Base-by-base conservation (phyloP, 2,888 invertebrate genomes). In the Seira ritae region DNA sequence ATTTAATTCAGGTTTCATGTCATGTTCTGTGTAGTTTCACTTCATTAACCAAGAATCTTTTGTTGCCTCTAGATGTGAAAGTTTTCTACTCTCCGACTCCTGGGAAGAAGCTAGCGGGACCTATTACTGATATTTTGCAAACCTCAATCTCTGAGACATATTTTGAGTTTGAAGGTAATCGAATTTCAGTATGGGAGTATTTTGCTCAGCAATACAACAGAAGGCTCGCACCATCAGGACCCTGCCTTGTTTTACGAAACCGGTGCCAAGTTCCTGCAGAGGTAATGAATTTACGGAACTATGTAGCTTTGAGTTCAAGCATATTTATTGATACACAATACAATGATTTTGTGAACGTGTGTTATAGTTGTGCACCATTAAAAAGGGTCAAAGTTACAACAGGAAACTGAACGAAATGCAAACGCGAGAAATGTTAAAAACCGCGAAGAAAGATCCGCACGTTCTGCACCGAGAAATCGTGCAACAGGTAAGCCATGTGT, bases 331-430 rank as follows among this genome's bases (percentile, higher is more conserved):
- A n/a, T n/a, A n/a, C n/a, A n/a, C n/a, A n/a, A n/a, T n/a, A n/a
- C n/a, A n/a, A n/a, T n/a, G n/a, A n/a, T n/a, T n/a, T n/a, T n/a
- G n/a, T n/a, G n/a, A n/a, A n/a, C n/a, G n/a, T n/a, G n/a, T n/a
- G n/a, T 23, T 73, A 22, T 37, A 87, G 85, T 67, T 86, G 2
- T 87, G 87, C 37, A 72, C 22, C n/a, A 85, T 86, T 17, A 86
- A 85, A 23, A 78, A 79, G 46, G 87, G 87, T 0, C 86, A 87
- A 67, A 80, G 80, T 37, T 86, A 81, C 37, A 86, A 84, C 46
- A 55, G 80, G 12, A 85, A 84, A 65, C 60, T 87, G n/a, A 71
- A 86, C 69, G 84, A 71, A 10, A 19, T 72, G 0, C 87, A 87
- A 31, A 87, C 86, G 0, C 62, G 71, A 0, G 66, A 84, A n/a